Evolutionary conservation across 2,888 invertebrate species (phyloP).

Genomic region (Catotricha subobsoleta): DNA sequence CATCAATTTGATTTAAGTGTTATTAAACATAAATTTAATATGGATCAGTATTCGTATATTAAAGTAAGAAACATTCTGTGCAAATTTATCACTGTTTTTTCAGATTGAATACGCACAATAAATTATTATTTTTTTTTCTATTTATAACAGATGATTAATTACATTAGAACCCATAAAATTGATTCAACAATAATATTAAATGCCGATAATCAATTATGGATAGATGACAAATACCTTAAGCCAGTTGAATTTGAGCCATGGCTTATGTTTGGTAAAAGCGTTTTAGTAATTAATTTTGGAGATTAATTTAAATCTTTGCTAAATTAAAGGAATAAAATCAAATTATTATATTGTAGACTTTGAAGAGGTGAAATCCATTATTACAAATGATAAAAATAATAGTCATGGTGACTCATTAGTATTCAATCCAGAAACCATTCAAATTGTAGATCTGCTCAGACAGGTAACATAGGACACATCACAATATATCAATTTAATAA

Average conservation of each 20-base stretch:
- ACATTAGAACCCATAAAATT: conserved; percentile 45
- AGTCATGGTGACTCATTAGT: too few species aligned
- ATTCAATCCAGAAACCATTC: neutral
- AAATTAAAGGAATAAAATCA: neutral
- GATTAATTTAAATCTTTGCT: conserved; percentile 11
- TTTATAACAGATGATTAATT: conserved; percentile 47
- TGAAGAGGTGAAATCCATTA: conserved; percentile 1
- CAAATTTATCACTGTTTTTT: neutral
- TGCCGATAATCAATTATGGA: conserved; percentile 43
- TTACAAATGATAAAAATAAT: too few species aligned
- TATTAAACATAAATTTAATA: conserved; percentile 47
- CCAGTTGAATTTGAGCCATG: conserved; percentile 63
- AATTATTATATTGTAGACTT: too few species aligned
- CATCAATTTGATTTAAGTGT: conserved; percentile 48
- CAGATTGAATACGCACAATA: neutral
- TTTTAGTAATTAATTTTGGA: conserved; percentile 12
- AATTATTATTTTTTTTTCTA: neutral
- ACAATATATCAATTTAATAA: too few species aligned
- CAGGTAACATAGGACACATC: too few species aligned
- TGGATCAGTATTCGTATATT: conserved; percentile 68
- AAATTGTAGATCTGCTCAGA: neutral
- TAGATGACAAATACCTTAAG: conserved; percentile 57
- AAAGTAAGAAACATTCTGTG: conserved; percentile 27
- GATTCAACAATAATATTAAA: conserved; percentile 30
- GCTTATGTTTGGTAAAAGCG: conserved; percentile 55